Percentiles rank a stretch among this genome's conserved stretches.
Evolutionary conservation across 92 coral and sea anemone genomes (phyloP).

Genomic region (Paramuricea clavata): DNA sequence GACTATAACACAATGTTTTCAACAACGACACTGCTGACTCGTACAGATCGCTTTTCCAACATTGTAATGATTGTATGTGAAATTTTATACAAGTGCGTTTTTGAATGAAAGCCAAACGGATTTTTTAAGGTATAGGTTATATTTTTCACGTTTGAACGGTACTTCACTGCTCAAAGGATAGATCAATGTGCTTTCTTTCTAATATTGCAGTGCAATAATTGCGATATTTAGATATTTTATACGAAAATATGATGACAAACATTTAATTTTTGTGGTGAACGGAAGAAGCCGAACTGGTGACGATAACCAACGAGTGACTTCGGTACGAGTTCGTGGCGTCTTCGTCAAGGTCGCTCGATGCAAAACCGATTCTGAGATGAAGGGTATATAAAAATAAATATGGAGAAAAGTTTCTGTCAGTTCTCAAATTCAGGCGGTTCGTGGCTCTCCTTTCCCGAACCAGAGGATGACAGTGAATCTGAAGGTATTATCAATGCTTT

Average conservation of each 20-base stretch:
- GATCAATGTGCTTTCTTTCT: background rate
- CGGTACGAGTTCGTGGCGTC: background rate
- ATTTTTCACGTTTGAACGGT: background rate
- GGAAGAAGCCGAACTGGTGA: constrained; percentile 2
- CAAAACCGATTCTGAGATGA: background rate
- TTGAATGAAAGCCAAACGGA: background rate
- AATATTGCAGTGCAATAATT: background rate
- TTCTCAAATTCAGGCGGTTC: constrained; percentile 99
- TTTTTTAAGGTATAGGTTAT: background rate
- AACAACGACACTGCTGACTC: constrained; percentile 63
- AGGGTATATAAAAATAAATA: constrained; percentile 68
- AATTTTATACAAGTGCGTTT: constrained; percentile 16
- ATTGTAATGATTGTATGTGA: constrained; percentile 63
- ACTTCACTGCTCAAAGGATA: background rate
- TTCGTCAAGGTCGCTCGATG: constrained; percentile 29
- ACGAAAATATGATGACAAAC: background rate
- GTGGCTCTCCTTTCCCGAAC: constrained; percentile 91
- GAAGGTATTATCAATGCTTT: constrained; percentile 81
- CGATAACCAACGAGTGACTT: constrained; percentile 5
- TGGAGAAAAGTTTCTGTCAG: constrained; percentile 99
- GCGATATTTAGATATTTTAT: background rate
- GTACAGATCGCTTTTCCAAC: constrained; percentile 19
- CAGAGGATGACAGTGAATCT: constrained; percentile 80
- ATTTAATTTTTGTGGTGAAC: constrained; percentile 9
- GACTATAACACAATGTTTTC: constrained; percentile 73